Evolutionary conservation across 2,888 invertebrate genomes (phyloP), one percentile per base, ranked within the genome.

Genomic region (Biston stratarius): DNA sequence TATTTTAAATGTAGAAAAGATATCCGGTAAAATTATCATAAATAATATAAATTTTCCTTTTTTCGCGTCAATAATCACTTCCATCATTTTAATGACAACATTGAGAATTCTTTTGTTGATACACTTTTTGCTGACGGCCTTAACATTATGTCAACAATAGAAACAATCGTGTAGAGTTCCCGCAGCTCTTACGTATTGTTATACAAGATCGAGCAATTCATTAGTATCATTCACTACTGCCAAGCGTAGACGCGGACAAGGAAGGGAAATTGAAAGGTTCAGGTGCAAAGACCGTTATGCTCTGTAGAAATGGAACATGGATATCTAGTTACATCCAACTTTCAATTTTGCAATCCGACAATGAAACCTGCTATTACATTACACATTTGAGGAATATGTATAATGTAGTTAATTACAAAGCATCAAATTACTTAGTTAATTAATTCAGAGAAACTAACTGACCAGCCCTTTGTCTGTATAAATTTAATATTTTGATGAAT

Each of bases 61-160:
- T 58, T 57, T 68, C 51, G 49, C 34, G 58, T 44, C 55, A 60
- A 66, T 58, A 58, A 61, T 36, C 64, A 65, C 44, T 69, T 45
- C n/a, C 47, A 69, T 65, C 64, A 67, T 60, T 47, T 60, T 61
- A 47, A 44, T 64, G 14, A 42, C 64, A 64, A 64, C 70, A 71
- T 71, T 74, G 61, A 15, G 55, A 73, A 74, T 75, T 76, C 74
- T 74, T 71, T 71, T 75, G 74, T 75, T 70, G 74, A 71, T 75
- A 72, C 60, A 66, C 56, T 87, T 87, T 87, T 89, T 83, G 76
- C 81, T 69, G 78, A 79, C 84, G 90, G 87, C 91, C 92, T 91
- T 90, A 91, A 89, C 91, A 91, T 90, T 89, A 90, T 82, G 83
- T 82, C 77, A 87, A 91, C 91, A 92, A 92, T 91, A 82, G 83